A percentile compares a stretch with the other conserved stretches of the same genome.
These are phyloP conservation scores for Monochamus saltuarius DNA, from an alignment of 1,140 invertebrate species.

Conservation along the genomic window DNA sequence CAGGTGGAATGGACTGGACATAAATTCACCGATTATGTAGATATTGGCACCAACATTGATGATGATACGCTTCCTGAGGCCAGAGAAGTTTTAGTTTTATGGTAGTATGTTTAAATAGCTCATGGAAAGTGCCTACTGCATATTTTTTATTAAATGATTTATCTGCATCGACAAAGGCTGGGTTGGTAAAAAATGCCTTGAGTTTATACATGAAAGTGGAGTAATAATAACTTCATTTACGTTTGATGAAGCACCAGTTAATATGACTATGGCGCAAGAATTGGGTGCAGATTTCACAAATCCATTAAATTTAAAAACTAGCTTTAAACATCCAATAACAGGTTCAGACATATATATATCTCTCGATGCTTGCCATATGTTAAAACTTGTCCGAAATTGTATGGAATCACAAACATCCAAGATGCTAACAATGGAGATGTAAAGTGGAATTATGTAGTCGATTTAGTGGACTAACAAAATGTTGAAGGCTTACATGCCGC, in stretches of 20 bases:
- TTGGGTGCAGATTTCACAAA: constrained; percentile 21
- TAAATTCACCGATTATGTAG: constrained; percentile 35
- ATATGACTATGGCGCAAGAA: constrained; percentile 19
- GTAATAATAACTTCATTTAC: constrained; percentile 24
- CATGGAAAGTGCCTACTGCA: constrained; percentile 39
- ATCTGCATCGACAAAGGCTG: constrained; percentile 13
- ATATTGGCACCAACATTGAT: constrained; percentile 37
- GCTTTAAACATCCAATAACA: constrained; percentile 24
- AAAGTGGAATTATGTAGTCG: constrained; percentile 15
- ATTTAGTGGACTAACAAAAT: constrained; percentile 13
- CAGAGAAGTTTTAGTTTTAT: constrained; percentile 45
- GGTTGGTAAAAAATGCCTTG: constrained; percentile 22
- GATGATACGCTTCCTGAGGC: constrained; percentile 34
- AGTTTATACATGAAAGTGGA: constrained; percentile 15
- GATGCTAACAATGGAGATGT: constrained; percentile 4
- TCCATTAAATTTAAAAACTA: constrained; percentile 18
- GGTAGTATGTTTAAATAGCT: constrained; percentile 39
- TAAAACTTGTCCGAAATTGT: constrained; percentile 26
- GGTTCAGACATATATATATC: constrained; percentile 14
- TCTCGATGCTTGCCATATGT: constrained; percentile 23
- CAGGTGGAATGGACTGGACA: constrained; percentile 33
- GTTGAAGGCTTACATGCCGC: constrained; percentile 14
- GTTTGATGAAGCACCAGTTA: constrained; percentile 27
- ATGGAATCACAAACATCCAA: neutral
- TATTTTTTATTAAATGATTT: constrained; percentile 27